Base-by-base conservation (phyloP, 2,113 vertebrate species). In the Ursus arctos region DNA sequence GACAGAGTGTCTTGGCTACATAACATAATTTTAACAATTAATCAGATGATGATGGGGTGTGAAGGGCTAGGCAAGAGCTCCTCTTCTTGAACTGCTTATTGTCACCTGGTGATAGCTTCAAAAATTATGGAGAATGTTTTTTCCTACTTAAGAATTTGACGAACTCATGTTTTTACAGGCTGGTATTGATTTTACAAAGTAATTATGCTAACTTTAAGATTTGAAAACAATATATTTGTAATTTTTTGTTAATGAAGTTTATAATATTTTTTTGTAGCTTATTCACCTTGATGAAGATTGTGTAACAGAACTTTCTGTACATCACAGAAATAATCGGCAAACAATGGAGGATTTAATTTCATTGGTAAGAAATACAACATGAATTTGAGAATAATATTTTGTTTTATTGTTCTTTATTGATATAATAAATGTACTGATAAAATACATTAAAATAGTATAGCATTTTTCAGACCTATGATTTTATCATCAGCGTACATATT, bases 201-300 rank as follows among this genome's bases (percentile, higher is more conserved):
- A 83, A 65, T 76, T 80, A 43, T 95, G 36, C 15, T 94, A 24
- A 80, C 85, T 94, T 51, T 59, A 92, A 98, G 51, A n/a, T 67
- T 91, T 91, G 11, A 93, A 76, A 74, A 40, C 57, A 40, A 33
- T 80, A 69, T 76, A 31, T 94, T 87, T 87, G 24, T 77, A 67
- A 79, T 59, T 74, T 91, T 94, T 57, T 69, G 18, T 51, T 93
- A 90, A 95, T 94, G 40, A 96, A 91, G 11, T 91, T 19, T 59
- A 65, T 91, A 55, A 2, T 95, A 7, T 98, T 63, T 94, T 97
- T 88, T 98, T 98, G 26, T 98, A 99, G 99, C 97, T 99, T 94
- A 98, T 99, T 49, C 98, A 99, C 90, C 99, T 99, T 79, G 99
- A 99, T 98, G 99, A 99, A 96, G 99, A 99, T 98, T 99, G 99